A percentile compares a stretch with the other conserved stretches of the same genome.
Conservation (phyloP, 2,888 invertebrate species). For the Leucania comma region DNA sequence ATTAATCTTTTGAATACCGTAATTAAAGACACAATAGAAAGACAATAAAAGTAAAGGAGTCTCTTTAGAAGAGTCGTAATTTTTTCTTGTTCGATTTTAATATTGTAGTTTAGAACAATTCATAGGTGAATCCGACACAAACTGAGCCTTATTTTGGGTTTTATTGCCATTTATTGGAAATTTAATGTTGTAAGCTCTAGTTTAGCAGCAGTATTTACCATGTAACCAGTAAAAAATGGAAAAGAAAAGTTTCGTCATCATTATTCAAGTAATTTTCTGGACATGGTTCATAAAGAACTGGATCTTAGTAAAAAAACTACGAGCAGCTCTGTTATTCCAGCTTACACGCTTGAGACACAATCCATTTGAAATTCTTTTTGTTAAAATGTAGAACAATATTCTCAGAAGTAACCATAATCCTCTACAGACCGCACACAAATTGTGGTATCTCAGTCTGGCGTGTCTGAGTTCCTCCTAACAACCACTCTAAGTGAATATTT, state of each 20-base stretch:
- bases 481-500: slow-evolving; percentile 55
- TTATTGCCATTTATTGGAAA: background rate
- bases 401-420: slow-evolving; percentile 3
- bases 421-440: slow-evolving; percentile 21
- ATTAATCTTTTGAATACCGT: no score
- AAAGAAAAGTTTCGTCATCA: background rate
- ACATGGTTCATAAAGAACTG: background rate
- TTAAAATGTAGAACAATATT: slow-evolving; percentile 10
- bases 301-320: no score
- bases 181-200: background rate
- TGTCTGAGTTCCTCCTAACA: slow-evolving; percentile 30
- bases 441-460: slow-evolving; percentile 20
- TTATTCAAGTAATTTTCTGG: background rate
- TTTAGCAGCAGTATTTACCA: no score
- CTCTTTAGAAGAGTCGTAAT: no score
- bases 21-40: no score
- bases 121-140: no score
- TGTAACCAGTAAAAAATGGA: no score
- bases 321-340: no score
- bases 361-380: background rate
- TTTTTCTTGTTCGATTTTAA: no score
- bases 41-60: no score
- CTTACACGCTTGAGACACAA: background rate
- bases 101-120: no score
- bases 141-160: background rate